phyloP scores from a whole-genome alignment of 2,113 vertebrate species.

The Fregata magnificens region DNA sequence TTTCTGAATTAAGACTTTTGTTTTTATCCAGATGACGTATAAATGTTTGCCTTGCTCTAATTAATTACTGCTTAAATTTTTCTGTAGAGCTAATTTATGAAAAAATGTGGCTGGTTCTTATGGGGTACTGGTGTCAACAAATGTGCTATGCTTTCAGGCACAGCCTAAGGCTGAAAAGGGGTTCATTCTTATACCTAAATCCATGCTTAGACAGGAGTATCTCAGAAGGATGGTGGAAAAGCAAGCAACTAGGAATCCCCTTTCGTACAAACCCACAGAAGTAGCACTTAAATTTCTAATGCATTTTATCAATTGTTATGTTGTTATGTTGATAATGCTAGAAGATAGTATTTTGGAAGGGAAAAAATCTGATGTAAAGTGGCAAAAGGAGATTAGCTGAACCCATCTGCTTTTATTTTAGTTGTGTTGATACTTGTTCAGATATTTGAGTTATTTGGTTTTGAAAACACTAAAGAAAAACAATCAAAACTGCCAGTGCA shows the following conservation, averaged over 20 bases:
- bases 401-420: not conserved
- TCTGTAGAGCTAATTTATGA: not conserved
- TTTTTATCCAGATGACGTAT: not conserved
- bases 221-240: not conserved
- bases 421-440: not conserved
- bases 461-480: slow-evolving; percentile 12
- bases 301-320: too few relatives aligned
- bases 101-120: not conserved
- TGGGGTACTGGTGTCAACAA: not conserved
- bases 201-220: not conserved
- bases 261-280: not conserved
- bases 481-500: not conserved
- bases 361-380: not conserved
- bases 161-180: not conserved
- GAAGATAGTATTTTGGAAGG: not conserved
- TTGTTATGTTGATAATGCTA: not conserved
- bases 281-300: not conserved
- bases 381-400: not conserved
- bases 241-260: not conserved
- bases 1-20: not conserved
- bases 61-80: not conserved
- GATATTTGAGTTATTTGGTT: not conserved
- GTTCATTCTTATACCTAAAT: not conserved
- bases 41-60: not conserved
- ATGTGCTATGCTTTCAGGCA: not conserved